Evolutionary conservation across 2,113 vertebrate genomes (phyloP).

Genomic region (Xenus cinereus): DNA sequence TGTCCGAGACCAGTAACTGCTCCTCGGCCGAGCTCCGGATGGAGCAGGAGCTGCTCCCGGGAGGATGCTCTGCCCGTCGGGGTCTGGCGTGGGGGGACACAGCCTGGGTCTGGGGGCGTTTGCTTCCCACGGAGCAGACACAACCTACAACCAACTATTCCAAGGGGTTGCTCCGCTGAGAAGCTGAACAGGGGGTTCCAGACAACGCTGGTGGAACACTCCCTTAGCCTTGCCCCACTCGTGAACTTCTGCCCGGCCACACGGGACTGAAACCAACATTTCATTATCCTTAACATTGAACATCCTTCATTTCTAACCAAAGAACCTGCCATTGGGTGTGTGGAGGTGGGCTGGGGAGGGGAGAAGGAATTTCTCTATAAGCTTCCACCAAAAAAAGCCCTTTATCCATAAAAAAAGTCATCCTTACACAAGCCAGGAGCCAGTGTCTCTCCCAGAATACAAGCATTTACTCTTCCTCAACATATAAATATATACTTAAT

Average conservation of each 20-base stretch:
- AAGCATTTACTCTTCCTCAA: background rate
- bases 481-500: background rate
- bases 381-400: background rate
- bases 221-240: background rate
- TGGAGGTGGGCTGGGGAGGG: background rate
- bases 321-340: no score
- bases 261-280: fast-evolving
- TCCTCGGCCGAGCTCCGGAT: fast-evolving
- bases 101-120: fast-evolving
- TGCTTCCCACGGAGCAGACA: background rate
- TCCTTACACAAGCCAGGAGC: background rate
- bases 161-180: background rate
- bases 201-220: background rate
- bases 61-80: background rate
- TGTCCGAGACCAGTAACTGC: background rate
- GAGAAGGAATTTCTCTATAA: background rate
- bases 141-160: background rate
- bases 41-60: background rate
- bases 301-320: background rate
- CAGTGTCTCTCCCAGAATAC: no score
- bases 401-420: background rate
- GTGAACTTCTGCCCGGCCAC: no score
- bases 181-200: background rate
- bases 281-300: background rate
- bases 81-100: background rate